Evolutionary conservation across 2,797 vertebrate genomes (phyloP), one percentile per base, ranked within the genome.

Genomic region (Loris lydekkerianus): DNA sequence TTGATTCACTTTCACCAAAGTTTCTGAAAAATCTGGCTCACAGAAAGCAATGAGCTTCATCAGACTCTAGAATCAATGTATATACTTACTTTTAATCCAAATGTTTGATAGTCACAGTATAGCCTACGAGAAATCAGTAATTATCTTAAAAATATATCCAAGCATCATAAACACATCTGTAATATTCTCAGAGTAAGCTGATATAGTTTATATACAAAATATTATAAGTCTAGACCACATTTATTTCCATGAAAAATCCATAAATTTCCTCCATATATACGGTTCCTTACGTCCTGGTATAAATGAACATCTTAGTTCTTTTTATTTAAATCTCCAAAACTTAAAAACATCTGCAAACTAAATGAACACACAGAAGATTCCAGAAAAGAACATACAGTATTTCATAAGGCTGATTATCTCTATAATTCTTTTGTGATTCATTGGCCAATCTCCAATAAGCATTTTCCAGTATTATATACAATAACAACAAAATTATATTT

Each of bases 261-360:
- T 46, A 95, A 67, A 25, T 80, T 91, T 78, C 1, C 25, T 89
- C 75, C 1, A 85, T 27, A 46, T 34, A 94, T 7, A 89, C 5
- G 77, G 27, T 11, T 56, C 31, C 9, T 88, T 80, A 89, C 29
- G 72, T 82, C 4, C 34, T 93, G 89, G 25, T 75, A 21, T 86
- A 95, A 80, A 43, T 80, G 18, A 93, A 85, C 1, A 88, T 72
- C 61, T 90, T 17, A 87, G 15, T 34, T 94, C 1, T 73, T 91
- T 91, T 94, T 77, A 89, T 58, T 95, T 93, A 89, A 96, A 63
- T 10, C 0, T 89, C 15, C 58, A 94, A 31, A 86, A 89, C 76
- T 86, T 93, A 86, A 96, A 96, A 34, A 27, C 29, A 96, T 80
- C 60, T 94, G 20, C 15, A 97, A 93, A 72, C 18, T 70, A 97